A percentile compares a stretch with the other conserved stretches of the same genome.
phyloP scores from a whole-genome alignment of 2,888 invertebrate species.

The Exephanes ischioxanthus region DNA sequence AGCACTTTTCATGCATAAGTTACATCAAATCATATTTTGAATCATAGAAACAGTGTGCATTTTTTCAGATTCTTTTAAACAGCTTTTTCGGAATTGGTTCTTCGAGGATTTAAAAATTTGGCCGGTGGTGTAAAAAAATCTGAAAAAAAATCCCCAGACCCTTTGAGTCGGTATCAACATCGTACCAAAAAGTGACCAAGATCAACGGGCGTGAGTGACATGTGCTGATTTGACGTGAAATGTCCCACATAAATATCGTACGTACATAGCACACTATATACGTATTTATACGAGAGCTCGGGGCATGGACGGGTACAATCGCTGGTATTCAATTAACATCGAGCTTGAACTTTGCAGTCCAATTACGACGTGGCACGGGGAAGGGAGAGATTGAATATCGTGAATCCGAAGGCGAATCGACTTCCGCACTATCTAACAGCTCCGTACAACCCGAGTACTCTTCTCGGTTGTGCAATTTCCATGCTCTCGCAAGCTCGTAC shows the following conservation, averaged over 20 bases:
- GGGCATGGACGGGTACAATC: slow-evolving; percentile 54
- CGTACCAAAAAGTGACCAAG: background rate
- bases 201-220: no score
- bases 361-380: slow-evolving; percentile 58
- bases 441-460: slow-evolving; percentile 56
- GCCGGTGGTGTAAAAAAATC: no score
- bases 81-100: no score
- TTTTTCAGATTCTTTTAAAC: no score
- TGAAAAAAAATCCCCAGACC: no score
- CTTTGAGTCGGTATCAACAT: no score
- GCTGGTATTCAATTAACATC: slow-evolving; percentile 65
- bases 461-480: slow-evolving; percentile 62
- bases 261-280: background rate
- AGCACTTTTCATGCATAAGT: no score
- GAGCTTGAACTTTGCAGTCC: slow-evolving; percentile 66
- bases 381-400: slow-evolving; percentile 48
- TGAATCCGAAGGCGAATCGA: slow-evolving; percentile 64
- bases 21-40: no score
- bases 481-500: slow-evolving; percentile 26
- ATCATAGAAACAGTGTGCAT: no score
- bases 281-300: slow-evolving; percentile 2
- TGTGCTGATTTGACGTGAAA: no score
- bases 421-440: slow-evolving; percentile 62
- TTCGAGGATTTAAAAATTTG: no score
- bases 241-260: no score